A percentile compares a stretch with the other conserved stretches of the same genome.
Evolutionary conservation across 1,140 invertebrate genomes (phyloP).

Genomic region (Diorhabda elongata): DNA sequence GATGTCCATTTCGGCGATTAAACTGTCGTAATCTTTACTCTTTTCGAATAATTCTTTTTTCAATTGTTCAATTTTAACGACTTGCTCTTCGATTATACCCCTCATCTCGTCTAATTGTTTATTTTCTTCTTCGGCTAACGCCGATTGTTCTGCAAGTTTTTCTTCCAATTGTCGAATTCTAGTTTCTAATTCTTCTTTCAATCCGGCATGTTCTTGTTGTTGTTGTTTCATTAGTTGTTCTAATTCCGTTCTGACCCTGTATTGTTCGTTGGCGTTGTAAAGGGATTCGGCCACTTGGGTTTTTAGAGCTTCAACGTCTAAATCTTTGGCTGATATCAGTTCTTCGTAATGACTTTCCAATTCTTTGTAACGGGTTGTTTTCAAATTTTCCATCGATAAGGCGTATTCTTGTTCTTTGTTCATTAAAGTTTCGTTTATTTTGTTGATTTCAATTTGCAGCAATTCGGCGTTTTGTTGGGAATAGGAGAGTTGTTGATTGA

Average conservation of each 20-base stretch:
- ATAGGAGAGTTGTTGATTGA: slow-evolving; percentile 26
- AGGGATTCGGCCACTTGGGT: slow-evolving; percentile 24
- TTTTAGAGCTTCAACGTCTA: slow-evolving; percentile 28
- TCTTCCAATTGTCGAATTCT: slow-evolving; percentile 26
- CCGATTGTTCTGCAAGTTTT: slow-evolving; percentile 53
- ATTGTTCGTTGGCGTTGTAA: slow-evolving; percentile 18
- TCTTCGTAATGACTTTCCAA: slow-evolving; percentile 36
- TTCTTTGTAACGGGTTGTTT: slow-evolving; percentile 24
- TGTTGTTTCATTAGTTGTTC: slow-evolving; percentile 17
- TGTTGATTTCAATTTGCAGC: slow-evolving; percentile 25
- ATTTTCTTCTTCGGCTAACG: slow-evolving; percentile 53
- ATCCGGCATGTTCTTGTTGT: slow-evolving; percentile 12
- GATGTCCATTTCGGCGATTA: slow-evolving; percentile 45
- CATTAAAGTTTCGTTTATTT: slow-evolving; percentile 22
- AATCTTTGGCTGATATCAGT: slow-evolving; percentile 29
- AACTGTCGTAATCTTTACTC: slow-evolving; percentile 53
- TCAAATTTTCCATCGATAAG: slow-evolving; percentile 24
- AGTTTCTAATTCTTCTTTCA: slow-evolving; percentile 14
- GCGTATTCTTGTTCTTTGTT: slow-evolving; percentile 31
- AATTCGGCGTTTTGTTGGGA: slow-evolving; percentile 23
- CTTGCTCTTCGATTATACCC: slow-evolving; percentile 59
- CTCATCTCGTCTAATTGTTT: slow-evolving; percentile 52
- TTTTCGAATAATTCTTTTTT: slow-evolving; percentile 61
- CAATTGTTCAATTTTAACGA: slow-evolving; percentile 62
- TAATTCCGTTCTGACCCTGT: not conserved